phyloP scores from a whole-genome alignment of 2,888 invertebrate species.

The Aromia moschata region DNA sequence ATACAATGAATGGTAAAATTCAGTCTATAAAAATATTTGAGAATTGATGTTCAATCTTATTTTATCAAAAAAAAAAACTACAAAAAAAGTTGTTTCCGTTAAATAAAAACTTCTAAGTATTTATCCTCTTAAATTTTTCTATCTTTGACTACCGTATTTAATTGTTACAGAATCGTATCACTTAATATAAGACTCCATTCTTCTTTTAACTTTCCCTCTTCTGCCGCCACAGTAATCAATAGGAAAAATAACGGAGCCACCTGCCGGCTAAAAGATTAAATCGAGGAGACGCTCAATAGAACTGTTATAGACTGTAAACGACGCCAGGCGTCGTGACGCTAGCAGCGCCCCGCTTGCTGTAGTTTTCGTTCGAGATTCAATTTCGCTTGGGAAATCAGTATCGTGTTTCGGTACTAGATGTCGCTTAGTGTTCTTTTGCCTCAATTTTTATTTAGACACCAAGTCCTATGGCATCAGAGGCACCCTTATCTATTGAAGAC shows the following conservation, averaged over 20 bases:
- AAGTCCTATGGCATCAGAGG: too few species aligned
- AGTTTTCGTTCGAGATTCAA: conserved; percentile 9
- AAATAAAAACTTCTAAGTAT: too few species aligned
- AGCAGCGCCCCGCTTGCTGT: background rate
- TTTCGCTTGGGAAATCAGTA: background rate
- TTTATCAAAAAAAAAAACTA: too few species aligned
- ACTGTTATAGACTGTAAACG: conserved; percentile 39
- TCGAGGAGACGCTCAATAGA: conserved; percentile 25
- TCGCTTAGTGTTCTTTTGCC: background rate
- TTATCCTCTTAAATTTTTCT: too few species aligned
- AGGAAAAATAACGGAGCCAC: conserved; percentile 43
- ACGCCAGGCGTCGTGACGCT: conserved; percentile 29
- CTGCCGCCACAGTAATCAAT: conserved; percentile 52
- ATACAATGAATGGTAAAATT: too few species aligned
- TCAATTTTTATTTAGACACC: too few species aligned
- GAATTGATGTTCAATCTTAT: too few species aligned
- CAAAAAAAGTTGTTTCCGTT: too few species aligned
- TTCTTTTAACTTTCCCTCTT: conserved; percentile 3
- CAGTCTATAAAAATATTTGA: too few species aligned
- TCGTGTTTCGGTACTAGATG: conserved; percentile 11
- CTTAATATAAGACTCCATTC: background rate
- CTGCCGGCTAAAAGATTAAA: conserved; percentile 28
- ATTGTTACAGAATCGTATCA: too few species aligned
- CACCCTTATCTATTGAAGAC: too few species aligned
- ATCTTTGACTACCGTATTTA: too few species aligned